Evolutionary conservation across 2,113 vertebrate species (phyloP), one percentile per base, ranked within the genome.

Genomic region (Nibea albiflora): DNA sequence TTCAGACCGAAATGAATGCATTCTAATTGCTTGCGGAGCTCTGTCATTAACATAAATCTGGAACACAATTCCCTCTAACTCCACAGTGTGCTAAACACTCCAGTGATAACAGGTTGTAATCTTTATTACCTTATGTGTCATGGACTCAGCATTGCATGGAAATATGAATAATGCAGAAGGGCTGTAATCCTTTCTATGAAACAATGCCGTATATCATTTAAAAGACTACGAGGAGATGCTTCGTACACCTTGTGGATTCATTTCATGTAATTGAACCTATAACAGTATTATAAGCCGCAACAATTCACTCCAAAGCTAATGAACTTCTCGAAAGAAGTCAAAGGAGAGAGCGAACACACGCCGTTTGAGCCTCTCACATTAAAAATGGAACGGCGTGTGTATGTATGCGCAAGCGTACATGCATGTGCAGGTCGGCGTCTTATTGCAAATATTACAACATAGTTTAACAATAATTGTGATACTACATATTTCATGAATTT

Each of bases 41-140:
- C 53, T 54, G 49, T 85, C 78, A 88, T 92, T 89, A 83, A 80
- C 89, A 90, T 91, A 90, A 92, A 90, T 89, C 54, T 85, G 72
- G 53, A 81, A 78, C 84, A 85, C 83, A 90, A 81, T 83, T 83
- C 81, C 81, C 61, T 79, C 77, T 56, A 83, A 89, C 85, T 84
- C 86, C 61, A 88, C 86, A 83, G 83, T 90, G 85, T 87, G 87
- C 91, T 90, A 89, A 88, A 91, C 92, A 88, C 88, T 90, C 85
- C 66, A 90, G 61, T 88, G 83, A 92, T 85, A 91, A 88, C 69
- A 84, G 88, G 92, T 92, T 92, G 83, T 89, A 90, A 90, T 88
- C 91, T 94, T 93, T 91, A 93, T 93, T 89, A 84, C 86, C 89
- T 88, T 91, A 86, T 81, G 83, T 91, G 85, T 92, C 89, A 88